phyloP scores from a whole-genome alignment of 2,888 invertebrate genomes.

The Thereva nobilitata region DNA sequence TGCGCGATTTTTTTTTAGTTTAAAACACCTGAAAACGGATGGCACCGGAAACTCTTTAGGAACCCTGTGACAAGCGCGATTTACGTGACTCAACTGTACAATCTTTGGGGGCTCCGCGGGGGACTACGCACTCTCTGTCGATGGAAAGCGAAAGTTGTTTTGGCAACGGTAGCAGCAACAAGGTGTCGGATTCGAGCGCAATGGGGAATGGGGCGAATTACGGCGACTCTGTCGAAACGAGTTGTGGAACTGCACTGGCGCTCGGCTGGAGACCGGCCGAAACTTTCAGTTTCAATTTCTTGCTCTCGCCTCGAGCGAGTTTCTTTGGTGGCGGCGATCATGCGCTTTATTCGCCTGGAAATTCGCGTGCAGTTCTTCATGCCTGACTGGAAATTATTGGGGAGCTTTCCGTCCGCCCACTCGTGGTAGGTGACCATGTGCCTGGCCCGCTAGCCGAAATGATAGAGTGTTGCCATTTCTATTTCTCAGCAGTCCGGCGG shows the following conservation, averaged over 20 bases:
- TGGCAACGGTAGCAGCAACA: not conserved
- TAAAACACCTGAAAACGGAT: too few species aligned
- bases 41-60: too few species aligned
- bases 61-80: not conserved
- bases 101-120: not conserved
- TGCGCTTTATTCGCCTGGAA: slow-evolving; percentile 20
- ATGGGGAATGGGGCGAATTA: not conserved
- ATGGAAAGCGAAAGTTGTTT: slow-evolving; percentile 30
- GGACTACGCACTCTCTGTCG: not conserved
- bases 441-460: not conserved
- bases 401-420: slow-evolving; percentile 17
- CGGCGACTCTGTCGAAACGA: not conserved
- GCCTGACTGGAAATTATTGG: slow-evolving; percentile 14
- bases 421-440: slow-evolving; percentile 11
- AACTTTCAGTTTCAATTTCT: not conserved
- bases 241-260: too few species aligned
- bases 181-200: not conserved
- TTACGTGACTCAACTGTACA: not conserved
- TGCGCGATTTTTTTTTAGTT: too few species aligned
- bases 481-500: not conserved
- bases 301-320: slow-evolving; percentile 1
- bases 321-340: slow-evolving; percentile 1
- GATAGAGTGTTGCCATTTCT: not conserved
- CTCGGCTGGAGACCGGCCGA: not conserved
- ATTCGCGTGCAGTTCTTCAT: slow-evolving; percentile 4